These are phyloP conservation scores for Portunus trituberculatus DNA, from an alignment of 1,140 invertebrate species.

Conservation along the genomic window DNA sequence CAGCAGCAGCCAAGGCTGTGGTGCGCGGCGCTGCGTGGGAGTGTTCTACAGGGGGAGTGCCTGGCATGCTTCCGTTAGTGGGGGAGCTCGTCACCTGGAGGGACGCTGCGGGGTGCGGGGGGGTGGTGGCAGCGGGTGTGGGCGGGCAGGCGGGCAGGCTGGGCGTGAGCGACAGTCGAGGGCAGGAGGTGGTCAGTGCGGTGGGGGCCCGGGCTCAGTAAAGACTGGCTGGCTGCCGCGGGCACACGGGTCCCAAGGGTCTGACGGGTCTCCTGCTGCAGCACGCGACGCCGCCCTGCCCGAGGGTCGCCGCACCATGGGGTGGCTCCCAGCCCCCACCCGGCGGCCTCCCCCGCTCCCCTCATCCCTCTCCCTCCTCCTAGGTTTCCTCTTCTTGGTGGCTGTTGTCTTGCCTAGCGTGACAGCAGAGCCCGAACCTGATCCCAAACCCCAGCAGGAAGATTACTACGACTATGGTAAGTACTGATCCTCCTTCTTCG, in stretches of 20 bases:
- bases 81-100: background rate
- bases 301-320: conserved; percentile 48
- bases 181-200: conserved; percentile 52
- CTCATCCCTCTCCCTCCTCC: conserved; percentile 36
- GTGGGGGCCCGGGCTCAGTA: conserved; percentile 61
- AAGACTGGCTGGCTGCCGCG: conserved; percentile 58
- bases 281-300: conserved; percentile 60
- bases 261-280: conserved; percentile 54
- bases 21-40: background rate
- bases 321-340: conserved; percentile 38
- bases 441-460: conserved; percentile 64
- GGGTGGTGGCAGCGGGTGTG: background rate
- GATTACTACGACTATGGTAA: conserved; percentile 68
- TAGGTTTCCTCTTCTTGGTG: conserved; percentile 50
- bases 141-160: conserved; percentile 26
- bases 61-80: conserved; percentile 18
- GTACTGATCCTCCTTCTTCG: background rate
- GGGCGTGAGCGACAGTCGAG: conserved; percentile 25
- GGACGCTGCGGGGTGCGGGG: background rate
- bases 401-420: conserved; percentile 37
- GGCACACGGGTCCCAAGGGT: conserved; percentile 71
- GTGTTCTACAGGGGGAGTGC: background rate
- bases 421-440: conserved; percentile 52
- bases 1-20: too few species aligned
- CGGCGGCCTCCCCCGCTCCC: conserved; percentile 36